Evolutionary conservation across 2,113 vertebrate genomes (phyloP).

Genomic region (Chroicocephalus ridibundus): DNA sequence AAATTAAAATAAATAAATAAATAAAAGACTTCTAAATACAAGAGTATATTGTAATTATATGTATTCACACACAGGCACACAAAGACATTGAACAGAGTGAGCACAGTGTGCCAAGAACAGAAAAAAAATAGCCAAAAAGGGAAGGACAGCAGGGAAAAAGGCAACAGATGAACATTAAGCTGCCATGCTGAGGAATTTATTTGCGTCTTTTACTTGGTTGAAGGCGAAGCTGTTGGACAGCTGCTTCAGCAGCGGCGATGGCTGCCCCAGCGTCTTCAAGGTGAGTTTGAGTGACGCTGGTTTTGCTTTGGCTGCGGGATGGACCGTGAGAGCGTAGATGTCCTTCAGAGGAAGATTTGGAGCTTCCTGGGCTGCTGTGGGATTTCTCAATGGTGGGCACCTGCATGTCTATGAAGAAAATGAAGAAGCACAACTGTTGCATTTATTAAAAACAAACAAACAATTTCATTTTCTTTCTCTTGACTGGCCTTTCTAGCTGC

Average conservation of each 20-base stretch:
- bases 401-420: constrained; percentile 86
- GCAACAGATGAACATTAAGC: constrained; percentile 90
- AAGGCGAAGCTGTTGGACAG: constrained; percentile 94
- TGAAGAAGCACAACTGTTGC: constrained; percentile 27
- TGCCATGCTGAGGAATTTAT: constrained; percentile 91
- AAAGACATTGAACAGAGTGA: constrained; percentile 79
- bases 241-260: constrained; percentile 96
- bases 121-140: constrained; percentile 65
- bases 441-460: background rate
- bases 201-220: constrained; percentile 99
- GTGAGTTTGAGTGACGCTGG: constrained; percentile 96
- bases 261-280: constrained; percentile 96
- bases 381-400: constrained; percentile 96
- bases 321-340: constrained; percentile 96
- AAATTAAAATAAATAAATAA: constrained; percentile 56
- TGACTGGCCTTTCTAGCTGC: background rate
- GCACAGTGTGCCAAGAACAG: constrained; percentile 75
- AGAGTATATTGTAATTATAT: constrained; percentile 72
- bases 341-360: constrained; percentile 97
- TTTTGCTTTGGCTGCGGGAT: constrained; percentile 98
- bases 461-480: background rate
- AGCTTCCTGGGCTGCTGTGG: constrained; percentile 97
- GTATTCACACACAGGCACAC: constrained; percentile 75
- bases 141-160: constrained; percentile 79
- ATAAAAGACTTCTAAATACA: constrained; percentile 56